Percentiles rank a stretch among this genome's conserved stretches.
Evolutionary conservation across 2,113 vertebrate species (phyloP).

Genomic region (Orthonyx spaldingii): DNA sequence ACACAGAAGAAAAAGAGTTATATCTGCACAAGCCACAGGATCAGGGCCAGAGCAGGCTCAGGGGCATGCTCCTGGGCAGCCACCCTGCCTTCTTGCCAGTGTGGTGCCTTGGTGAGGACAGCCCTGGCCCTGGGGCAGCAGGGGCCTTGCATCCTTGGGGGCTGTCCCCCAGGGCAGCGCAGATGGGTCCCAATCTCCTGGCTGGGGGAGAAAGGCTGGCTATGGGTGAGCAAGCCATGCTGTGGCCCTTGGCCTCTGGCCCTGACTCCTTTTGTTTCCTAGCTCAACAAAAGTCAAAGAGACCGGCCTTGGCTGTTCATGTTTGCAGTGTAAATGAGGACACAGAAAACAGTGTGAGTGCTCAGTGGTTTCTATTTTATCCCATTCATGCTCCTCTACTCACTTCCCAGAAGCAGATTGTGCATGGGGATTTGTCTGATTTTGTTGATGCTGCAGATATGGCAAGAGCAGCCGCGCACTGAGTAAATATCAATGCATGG

Average conservation of each 20-base stretch:
- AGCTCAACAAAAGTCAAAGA: not conserved
- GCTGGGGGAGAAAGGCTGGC: not conserved
- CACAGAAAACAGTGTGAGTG: not conserved
- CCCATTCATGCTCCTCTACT: not conserved
- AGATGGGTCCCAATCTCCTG: not conserved
- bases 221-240: not conserved
- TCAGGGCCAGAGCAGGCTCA: not conserved
- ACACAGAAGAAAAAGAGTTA: not conserved
- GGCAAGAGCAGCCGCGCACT: rapidly evolving
- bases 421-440: not conserved
- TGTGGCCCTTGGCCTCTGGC: not conserved
- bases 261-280: not conserved
- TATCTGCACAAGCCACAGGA: not conserved
- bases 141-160: not conserved
- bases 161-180: not conserved
- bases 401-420: not conserved
- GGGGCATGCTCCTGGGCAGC: rapidly evolving
- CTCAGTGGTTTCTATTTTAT: not conserved
- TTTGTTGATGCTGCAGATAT: not conserved
- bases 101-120: not conserved
- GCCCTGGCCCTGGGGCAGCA: not conserved
- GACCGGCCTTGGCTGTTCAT: rapidly evolving
- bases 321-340: not conserved
- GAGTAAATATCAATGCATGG: too few relatives aligned
- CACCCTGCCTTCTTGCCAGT: not conserved